Base-by-base conservation (phyloP, 2,797 vertebrate genomes). In the Paramormyrops hopkinsi region DNA sequence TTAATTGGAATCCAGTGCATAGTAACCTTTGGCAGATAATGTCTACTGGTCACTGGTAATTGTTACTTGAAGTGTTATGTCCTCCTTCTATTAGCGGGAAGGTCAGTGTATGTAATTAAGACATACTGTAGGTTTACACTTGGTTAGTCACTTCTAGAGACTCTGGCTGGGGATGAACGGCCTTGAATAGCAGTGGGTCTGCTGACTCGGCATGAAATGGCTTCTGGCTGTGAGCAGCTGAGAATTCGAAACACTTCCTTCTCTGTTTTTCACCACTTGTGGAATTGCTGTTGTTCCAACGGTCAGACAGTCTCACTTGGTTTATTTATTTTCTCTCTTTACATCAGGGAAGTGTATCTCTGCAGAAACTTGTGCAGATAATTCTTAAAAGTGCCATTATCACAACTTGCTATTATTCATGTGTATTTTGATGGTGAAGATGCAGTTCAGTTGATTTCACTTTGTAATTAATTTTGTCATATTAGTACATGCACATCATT, bases 221-320 rank as follows among this genome's bases (percentile, higher is more conserved):
- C 53, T 25, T 73, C 86, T 83, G 86, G 73, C 73, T 90, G 86
- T 62, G 53, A 41, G 19, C 73, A 84, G 76, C 76, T 88, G 73
- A 82, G 76, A 90, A 88, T 88, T 87, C 48, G 54, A 79, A 86
- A 86, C 82, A 51, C 29, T 76, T 76, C 59, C 48, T 79, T 46
- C 11, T 53, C 33, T 12, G 29, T 25, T 37, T 41, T 33, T 11
- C 65, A 59, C 56, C 53, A 59, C 46, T 6, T 4, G 2, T 12
- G 22, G 2, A 17, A 14, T 73, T 29, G 85, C 62, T 89, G 89
- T 79, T 51, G 87, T 86, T 86, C 5, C 29, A 79, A 51, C 62
- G 25, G 22, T 73, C 44, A 85, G 33, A n/a, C 29, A 19, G 54
- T 41, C 51, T 37, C 51, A 86, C 14, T 53, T 9, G 3, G 50